Base-by-base conservation (phyloP, 2,113 vertebrate species). In the Guaruba guarouba region DNA sequence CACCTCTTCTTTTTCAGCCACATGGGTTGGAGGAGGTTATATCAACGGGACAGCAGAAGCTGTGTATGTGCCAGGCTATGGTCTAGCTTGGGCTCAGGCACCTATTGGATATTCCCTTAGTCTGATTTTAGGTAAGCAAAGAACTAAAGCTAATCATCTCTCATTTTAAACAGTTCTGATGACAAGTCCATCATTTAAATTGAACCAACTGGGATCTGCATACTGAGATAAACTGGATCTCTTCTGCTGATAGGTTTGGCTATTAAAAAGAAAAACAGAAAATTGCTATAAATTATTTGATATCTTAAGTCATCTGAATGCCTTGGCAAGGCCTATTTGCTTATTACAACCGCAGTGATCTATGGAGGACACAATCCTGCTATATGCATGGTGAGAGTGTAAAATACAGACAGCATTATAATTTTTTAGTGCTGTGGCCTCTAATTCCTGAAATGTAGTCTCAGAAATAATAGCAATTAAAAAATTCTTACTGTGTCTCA, bases 1-100 rank as follows among this genome's bases (percentile, higher is more conserved):
- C 24, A 33, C 12, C 14, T 93, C 84, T 87, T 96, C 46, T 92
- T 55, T 98, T 98, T 88, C 97, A 99, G 99, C 99, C 18, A 99
- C 99, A 8, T 99, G 99, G 99, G 99, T 99, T 82, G 99, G 99
- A 98, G 99, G 99, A 84, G 99, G 99, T 48, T 99, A 99, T 90
- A 99, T 99, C 96, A 99, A 99, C 4, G 99, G 99, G 73, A 99
- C 99, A 68, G 99, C 99, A 62, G 99, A 99, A 96, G 98, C 99
- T 59, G 99, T 99, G 18, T 99, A 99, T 95, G 98, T 99, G 17
- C 99, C 99, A 24, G 99, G 96, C 27, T 98, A 97, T 2, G 99
- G 99, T 28, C 96, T 99, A 74, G 99, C 99, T 29, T 99, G 99
- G 99, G 99, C 99, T 64, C 99, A 99, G 88, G 99, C 99, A 96